phyloP scores from a whole-genome alignment of 2,113 vertebrate genomes.

The Ciconia stormi region DNA sequence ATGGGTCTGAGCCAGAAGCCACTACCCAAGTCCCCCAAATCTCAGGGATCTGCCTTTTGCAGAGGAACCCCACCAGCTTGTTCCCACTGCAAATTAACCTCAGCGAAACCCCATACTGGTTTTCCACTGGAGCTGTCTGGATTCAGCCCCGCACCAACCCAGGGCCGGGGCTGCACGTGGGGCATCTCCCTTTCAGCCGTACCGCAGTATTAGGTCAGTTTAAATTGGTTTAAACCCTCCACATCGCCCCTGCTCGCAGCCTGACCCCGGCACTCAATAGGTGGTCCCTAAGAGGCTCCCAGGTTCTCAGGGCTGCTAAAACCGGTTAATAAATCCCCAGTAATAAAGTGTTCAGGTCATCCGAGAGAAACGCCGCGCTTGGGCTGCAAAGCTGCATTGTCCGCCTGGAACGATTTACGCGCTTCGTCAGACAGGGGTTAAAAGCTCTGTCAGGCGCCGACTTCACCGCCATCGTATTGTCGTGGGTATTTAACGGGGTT shows the following conservation, averaged over 20 bases:
- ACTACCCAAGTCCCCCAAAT: no score
- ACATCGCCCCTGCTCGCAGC: neutral
- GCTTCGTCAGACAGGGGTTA: conserved; percentile 27
- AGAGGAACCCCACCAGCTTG: neutral
- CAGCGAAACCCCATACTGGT: neutral
- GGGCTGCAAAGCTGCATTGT: conserved; percentile 1
- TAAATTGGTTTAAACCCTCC: conserved; percentile 56
- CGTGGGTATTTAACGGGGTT: neutral
- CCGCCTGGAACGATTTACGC: neutral
- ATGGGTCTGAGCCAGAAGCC: neutral
- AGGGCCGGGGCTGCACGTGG: neutral
- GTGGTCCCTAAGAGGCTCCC: conserved; percentile 48
- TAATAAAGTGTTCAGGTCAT: conserved; percentile 35
- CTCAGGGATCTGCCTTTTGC: neutral
- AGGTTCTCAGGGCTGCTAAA: conserved; percentile 9
- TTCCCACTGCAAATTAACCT: neutral
- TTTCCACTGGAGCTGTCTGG: neutral
- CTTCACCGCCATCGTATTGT: neutral
- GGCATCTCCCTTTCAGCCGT: neutral
- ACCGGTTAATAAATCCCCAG: conserved; percentile 36
- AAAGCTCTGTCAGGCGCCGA: neutral
- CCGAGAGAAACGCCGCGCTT: neutral
- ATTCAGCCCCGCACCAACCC: neutral
- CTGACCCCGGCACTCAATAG: conserved; percentile 22
- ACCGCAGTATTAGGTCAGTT: neutral